These are phyloP conservation scores for Passer domesticus DNA, from an alignment of 2,113 vertebrate genomes.

Conservation along the genomic window DNA sequence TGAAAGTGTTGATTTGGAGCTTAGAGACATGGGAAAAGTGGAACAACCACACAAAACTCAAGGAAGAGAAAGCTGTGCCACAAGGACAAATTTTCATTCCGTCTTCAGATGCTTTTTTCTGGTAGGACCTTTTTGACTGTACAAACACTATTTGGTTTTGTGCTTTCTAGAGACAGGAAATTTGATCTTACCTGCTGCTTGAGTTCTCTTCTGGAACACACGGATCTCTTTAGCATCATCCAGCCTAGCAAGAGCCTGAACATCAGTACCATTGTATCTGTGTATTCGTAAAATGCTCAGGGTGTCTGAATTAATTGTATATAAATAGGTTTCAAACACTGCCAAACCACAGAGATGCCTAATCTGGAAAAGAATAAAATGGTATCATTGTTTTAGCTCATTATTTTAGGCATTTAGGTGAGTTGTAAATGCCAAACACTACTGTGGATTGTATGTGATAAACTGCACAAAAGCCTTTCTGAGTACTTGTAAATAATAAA, in stretches of 20 bases:
- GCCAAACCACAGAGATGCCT: conserved; percentile 87
- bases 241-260: conserved; percentile 76
- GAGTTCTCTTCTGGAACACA: conserved; percentile 90
- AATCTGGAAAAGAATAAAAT: conserved; percentile 74
- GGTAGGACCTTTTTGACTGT: not conserved
- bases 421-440: not conserved
- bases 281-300: conserved; percentile 86
- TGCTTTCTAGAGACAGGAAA: not conserved
- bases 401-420: not conserved
- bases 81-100: not conserved
- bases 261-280: conserved; percentile 87
- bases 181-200: conserved; percentile 84
- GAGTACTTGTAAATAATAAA: not conserved
- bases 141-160: not conserved
- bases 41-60: not conserved
- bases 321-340: conserved; percentile 94
- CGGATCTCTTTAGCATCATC: conserved; percentile 79
- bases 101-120: not conserved
- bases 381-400: not conserved
- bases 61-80: not conserved
- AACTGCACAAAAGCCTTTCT: not conserved
- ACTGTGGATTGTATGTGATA: not conserved
- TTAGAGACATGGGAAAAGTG: not conserved
- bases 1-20: not conserved
- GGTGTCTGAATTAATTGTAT: conserved; percentile 82